Evolutionary conservation across 2,113 vertebrate genomes (phyloP), one percentile per base, ranked within the genome.

Genomic region (Myiopsitta monachus): DNA sequence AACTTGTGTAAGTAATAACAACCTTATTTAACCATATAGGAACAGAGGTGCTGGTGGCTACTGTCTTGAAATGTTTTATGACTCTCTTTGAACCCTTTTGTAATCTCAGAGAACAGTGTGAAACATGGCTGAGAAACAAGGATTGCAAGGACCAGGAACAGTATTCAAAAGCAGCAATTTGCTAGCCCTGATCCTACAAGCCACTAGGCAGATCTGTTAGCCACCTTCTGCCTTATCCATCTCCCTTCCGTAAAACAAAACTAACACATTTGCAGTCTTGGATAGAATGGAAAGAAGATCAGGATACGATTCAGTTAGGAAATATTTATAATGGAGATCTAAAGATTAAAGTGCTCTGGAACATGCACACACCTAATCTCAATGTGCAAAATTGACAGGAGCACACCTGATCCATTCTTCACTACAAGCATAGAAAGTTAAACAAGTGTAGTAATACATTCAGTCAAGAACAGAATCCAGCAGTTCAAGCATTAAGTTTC

Each of bases 361-460:
- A 88, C 6, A 51, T 3, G 39, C 5, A 4, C 0, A 38, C 38
- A 64, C 6, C 73, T 63, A 26, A 9, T 36, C 88, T 5, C 44
- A 36, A 5, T 0, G 7, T 31, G 14, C 41, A 94, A 67, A 67
- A 49, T 0, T 1, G 41, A 44, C 26, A 83, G 44, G 10, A 77
- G 62, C 33, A 36, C 36, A 9, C 0, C 8, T 8, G 24, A 88
- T 10, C 61, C 67, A 46, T 9, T 59, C 54, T 30, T 14, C 5
- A 14, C 36, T 21, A 31, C 78, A 85, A 85, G 62, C 0, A 11
- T 6, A 30, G 10, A 18, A 43, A 73, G 39, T 3, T 16, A 55
- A 73, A 15, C 31, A 44, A 70, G 19, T 9, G 28, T 7, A 44
- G 28, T 24, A 38, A 81, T 1, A 22, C 82, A 18, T 0, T 5